These are phyloP conservation scores for Caenorhabditis tropicalis DNA, from an alignment of 1,140 invertebrate genomes.

Conservation along the genomic window DNA sequence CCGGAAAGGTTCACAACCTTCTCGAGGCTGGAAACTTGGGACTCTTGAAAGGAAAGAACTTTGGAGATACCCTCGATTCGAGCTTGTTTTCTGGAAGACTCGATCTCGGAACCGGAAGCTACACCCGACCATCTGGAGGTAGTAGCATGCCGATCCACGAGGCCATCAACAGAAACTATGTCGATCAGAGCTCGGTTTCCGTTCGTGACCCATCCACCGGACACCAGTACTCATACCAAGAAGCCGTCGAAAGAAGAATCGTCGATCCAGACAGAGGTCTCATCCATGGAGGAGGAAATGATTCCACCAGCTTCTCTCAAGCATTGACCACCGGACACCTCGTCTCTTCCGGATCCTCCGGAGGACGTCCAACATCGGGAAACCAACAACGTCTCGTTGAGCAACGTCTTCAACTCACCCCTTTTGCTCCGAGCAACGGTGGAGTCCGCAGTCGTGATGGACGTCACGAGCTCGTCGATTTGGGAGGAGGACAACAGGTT, in stretches of 20 bases:
- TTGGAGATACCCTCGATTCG: constrained; percentile 83
- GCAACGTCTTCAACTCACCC: constrained; percentile 68
- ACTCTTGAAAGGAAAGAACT: constrained; percentile 79
- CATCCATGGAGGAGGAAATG: constrained; percentile 77
- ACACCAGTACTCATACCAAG: constrained; percentile 79
- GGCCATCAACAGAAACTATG: constrained; percentile 79
- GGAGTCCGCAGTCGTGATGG: constrained; percentile 36
- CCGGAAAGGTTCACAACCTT: constrained; percentile 80
- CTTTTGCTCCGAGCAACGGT: constrained; percentile 53
- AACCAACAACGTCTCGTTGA: constrained; percentile 61
- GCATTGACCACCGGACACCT: constrained; percentile 80
- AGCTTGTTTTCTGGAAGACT: constrained; percentile 86
- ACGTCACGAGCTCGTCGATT: constrained; percentile 58
- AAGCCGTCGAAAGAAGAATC: constrained; percentile 79
- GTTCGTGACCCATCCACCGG: constrained; percentile 81
- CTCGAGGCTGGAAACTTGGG: constrained; percentile 83
- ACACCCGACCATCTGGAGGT: constrained; percentile 74
- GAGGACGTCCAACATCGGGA: background rate
- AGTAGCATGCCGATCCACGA: constrained; percentile 80
- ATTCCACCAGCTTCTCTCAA: constrained; percentile 78
- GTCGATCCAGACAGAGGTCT: constrained; percentile 81
- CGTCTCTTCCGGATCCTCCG: constrained; percentile 78
- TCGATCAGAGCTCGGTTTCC: constrained; percentile 81
- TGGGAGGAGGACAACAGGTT: constrained; percentile 62
- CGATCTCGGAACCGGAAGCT: constrained; percentile 82